Conservation (phyloP, 1,140 invertebrate species). For the Leptopilina boulardi region DNA sequence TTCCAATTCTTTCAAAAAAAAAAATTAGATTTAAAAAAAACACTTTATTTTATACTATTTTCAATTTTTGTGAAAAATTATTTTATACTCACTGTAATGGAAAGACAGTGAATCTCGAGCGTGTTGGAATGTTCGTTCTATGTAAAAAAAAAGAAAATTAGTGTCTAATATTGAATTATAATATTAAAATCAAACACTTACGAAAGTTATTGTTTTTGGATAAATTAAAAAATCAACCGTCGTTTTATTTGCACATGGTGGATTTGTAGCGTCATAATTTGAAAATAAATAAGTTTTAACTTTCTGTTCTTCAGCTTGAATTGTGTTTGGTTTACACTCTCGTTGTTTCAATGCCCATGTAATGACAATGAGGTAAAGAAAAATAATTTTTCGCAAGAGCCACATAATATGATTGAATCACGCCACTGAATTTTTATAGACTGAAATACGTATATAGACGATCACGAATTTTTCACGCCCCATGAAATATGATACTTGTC, state of each 20-base stretch:
- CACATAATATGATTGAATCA: not conserved
- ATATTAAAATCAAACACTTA: slow-evolving; percentile 36
- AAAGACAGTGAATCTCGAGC: too few species aligned
- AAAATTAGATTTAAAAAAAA: slow-evolving; percentile 23
- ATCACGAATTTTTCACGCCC: slow-evolving; percentile 19
- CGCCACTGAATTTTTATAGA: slow-evolving; percentile 9
- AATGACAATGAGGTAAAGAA: not conserved
- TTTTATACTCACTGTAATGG: too few species aligned
- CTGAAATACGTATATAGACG: not conserved
- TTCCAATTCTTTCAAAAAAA: slow-evolving; percentile 66
- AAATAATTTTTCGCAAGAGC: not conserved
- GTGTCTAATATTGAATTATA: not conserved
- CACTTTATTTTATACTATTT: not conserved
- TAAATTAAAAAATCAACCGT: slow-evolving; percentile 22
- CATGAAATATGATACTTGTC: slow-evolving; percentile 17
- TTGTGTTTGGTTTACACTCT: not conserved
- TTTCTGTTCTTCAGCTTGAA: not conserved
- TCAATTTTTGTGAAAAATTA: not conserved
- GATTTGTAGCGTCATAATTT: not conserved
- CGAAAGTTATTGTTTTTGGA: slow-evolving; percentile 44
- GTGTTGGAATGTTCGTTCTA: too few species aligned
- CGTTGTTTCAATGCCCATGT: not conserved
- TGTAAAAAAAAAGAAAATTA: not conserved
- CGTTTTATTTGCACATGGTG: slow-evolving; percentile 20
- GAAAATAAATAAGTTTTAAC: not conserved